phyloP scores from a whole-genome alignment of 2,888 invertebrate genomes.

The Anagyrus pseudococci region DNA sequence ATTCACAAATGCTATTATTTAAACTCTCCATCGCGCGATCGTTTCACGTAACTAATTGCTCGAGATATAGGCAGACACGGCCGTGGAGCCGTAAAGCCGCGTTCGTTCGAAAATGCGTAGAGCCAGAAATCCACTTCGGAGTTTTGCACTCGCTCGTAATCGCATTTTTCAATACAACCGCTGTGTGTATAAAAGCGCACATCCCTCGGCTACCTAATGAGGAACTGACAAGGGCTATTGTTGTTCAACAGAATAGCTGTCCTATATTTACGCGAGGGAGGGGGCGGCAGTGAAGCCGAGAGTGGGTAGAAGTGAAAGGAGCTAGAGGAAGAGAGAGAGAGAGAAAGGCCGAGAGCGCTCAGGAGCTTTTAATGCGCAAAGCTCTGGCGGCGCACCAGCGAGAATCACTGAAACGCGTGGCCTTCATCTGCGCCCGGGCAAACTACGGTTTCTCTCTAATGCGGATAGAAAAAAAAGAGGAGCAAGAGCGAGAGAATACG shows the following conservation, averaged over 20 bases:
- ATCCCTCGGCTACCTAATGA: slow-evolving; percentile 16
- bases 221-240: slow-evolving; percentile 12
- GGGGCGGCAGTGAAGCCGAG: slow-evolving; percentile 11
- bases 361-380: slow-evolving; percentile 27
- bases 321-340: slow-evolving; percentile 30
- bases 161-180: slow-evolving; percentile 19
- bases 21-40: no score
- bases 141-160: slow-evolving; percentile 4
- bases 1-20: no score
- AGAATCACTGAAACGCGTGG: slow-evolving; percentile 33
- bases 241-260: slow-evolving; percentile 20
- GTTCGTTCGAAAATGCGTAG: no score
- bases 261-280: neutral
- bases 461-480: slow-evolving; percentile 30
- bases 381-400: slow-evolving; percentile 22
- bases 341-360: slow-evolving; percentile 24
- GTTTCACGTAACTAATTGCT: no score
- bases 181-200: neutral
- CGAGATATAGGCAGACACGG: no score
- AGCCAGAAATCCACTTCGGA: neutral
- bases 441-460: slow-evolving; percentile 31
- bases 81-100: no score
- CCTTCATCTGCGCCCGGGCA: slow-evolving; percentile 28
- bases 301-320: slow-evolving; percentile 13
- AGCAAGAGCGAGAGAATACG: slow-evolving; percentile 17